Conservation (phyloP, 2,797 vertebrate genomes). For the Sebastes oblongus region DNA sequence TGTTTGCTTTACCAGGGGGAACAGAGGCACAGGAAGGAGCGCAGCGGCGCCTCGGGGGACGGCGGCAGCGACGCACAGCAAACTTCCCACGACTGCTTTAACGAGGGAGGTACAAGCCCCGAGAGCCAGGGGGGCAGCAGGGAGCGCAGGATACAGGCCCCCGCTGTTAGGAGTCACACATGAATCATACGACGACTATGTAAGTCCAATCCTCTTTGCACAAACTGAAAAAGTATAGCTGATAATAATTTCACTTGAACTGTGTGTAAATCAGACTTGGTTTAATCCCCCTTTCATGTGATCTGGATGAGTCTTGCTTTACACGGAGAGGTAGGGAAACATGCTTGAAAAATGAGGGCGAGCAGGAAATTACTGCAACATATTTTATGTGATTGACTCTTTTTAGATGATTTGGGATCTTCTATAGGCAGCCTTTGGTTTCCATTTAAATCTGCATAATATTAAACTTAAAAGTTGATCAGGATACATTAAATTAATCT, state of each 20-base stretch:
- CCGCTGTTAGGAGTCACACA: slow-evolving; percentile 86
- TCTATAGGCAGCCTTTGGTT: neutral
- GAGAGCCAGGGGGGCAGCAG: slow-evolving; percentile 82
- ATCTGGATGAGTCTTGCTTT: slow-evolving; percentile 33
- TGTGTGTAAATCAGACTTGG: slow-evolving; percentile 46
- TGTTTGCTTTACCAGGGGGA: slow-evolving; percentile 82
- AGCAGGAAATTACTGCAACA: slow-evolving; percentile 4
- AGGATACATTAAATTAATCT: neutral
- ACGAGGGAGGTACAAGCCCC: slow-evolving; percentile 86
- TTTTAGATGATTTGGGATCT: neutral
- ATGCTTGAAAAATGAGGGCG: slow-evolving; percentile 20
- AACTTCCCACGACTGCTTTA: slow-evolving; percentile 83
- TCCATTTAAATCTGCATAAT: neutral
- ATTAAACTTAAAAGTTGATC: neutral
- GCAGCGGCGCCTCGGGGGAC: slow-evolving; percentile 87
- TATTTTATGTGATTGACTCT: neutral
- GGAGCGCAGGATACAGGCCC: slow-evolving; percentile 87
- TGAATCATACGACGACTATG: slow-evolving; percentile 95
- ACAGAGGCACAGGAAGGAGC: slow-evolving; percentile 89
- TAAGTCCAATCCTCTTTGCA: slow-evolving; percentile 83
- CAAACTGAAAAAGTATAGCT: slow-evolving; percentile 37
- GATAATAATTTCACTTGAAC: slow-evolving; percentile 43
- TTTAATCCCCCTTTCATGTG: slow-evolving; percentile 51
- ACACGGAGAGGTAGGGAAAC: slow-evolving; percentile 6
- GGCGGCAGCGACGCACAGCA: slow-evolving; percentile 81